Conservation (phyloP, 2,113 vertebrate genomes). For the Oreochromis aureus region DNA sequence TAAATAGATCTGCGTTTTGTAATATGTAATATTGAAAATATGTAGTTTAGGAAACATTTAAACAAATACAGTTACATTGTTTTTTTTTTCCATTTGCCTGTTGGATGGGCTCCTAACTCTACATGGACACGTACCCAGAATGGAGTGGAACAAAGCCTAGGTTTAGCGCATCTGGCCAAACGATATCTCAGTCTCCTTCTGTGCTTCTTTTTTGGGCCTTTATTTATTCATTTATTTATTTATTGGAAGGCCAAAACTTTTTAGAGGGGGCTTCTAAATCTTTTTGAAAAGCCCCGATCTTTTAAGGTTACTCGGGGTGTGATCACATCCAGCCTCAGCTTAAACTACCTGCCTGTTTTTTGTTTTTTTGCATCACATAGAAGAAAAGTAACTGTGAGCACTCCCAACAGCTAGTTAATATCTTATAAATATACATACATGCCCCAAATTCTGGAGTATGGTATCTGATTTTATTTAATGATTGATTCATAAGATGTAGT, state of each 20-base stretch:
- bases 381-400: background rate
- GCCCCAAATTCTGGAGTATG: background rate
- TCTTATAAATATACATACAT: background rate
- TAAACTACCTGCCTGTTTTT: background rate
- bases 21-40: background rate
- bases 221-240: background rate
- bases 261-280: background rate
- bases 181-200: background rate
- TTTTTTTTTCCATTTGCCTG: background rate
- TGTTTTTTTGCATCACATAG: background rate
- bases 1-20: background rate
- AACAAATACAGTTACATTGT: background rate
- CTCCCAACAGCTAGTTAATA: background rate
- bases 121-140: background rate
- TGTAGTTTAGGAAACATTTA: background rate
- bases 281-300: fast-evolving
- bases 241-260: background rate
- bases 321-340: background rate
- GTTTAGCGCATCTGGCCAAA: background rate
- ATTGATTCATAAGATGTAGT: background rate
- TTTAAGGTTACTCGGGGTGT: background rate
- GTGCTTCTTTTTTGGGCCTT: background rate
- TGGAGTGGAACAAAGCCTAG: background rate
- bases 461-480: background rate
- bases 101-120: background rate